A percentile compares a stretch with the other conserved stretches of the same genome.
phyloP scores from a whole-genome alignment of 2,888 invertebrate species.

The Melanargia galathea region DNA sequence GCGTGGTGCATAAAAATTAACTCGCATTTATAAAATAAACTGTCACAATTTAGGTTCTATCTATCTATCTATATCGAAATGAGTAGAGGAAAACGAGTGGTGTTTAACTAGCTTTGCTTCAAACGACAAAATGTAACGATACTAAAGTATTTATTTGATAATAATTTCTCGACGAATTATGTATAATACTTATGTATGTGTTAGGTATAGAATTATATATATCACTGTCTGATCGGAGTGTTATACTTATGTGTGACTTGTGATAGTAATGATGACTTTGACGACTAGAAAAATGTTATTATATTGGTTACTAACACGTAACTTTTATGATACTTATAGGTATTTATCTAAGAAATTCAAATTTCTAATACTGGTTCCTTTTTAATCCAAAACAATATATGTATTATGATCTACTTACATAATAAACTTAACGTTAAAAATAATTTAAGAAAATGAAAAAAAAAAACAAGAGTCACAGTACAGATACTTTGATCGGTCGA shows the following conservation, averaged over 20 bases:
- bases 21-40: conserved; percentile 8
- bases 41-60: conserved; percentile 57
- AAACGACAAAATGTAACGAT: conserved; percentile 54
- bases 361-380: conserved; percentile 33
- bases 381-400: conserved; percentile 15
- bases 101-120: conserved; percentile 75
- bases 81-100: conserved; percentile 60
- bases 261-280: conserved; percentile 66
- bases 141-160: conserved; percentile 49
- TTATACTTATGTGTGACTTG: conserved; percentile 79
- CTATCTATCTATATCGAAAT: conserved; percentile 39
- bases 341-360: conserved; percentile 27
- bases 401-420: neutral
- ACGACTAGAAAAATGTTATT: conserved; percentile 41
- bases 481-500: neutral
- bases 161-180: conserved; percentile 60
- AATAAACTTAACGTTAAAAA: neutral
- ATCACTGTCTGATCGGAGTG: conserved; percentile 60
- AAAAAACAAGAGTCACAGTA: neutral
- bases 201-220: too few relatives aligned
- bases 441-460: too few relatives aligned
- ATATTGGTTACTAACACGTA: conserved; percentile 29
- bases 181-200: too few relatives aligned
- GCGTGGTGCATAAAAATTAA: neutral
- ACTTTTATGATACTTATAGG: conserved; percentile 18